A percentile compares a stretch with the other conserved stretches of the same genome.
Evolutionary conservation across 2,113 vertebrate genomes (phyloP).

Genomic region (Alouatta palliata): DNA sequence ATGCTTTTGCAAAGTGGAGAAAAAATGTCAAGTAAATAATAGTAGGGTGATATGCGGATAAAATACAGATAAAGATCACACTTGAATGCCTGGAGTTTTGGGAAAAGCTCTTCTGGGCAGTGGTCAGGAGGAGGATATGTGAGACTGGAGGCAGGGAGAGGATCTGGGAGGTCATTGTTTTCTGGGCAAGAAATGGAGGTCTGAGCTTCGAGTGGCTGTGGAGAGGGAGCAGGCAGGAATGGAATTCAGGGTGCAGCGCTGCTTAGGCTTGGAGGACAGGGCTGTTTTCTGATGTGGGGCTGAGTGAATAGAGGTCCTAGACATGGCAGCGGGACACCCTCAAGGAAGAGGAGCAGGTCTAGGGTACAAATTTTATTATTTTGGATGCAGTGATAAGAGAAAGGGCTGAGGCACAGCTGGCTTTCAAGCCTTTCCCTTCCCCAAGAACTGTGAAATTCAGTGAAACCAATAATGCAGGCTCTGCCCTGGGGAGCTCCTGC

Average conservation of each 20-base stretch:
- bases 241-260: not conserved
- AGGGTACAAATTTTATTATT: not conserved
- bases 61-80: not conserved
- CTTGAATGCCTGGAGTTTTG: not conserved
- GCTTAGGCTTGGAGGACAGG: not conserved
- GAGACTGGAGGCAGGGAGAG: not conserved
- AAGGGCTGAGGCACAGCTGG: not conserved
- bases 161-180: not conserved
- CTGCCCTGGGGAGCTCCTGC: not conserved
- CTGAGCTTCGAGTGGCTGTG: not conserved
- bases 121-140: not conserved
- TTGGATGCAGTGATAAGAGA: not conserved
- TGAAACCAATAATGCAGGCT: not conserved
- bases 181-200: slow-evolving; percentile 26
- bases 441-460: not conserved
- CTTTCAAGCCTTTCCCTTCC: not conserved
- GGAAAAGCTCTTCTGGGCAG: not conserved
- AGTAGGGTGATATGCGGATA: not conserved
- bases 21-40: not conserved
- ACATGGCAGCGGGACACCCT: not conserved
- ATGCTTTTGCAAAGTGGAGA: slow-evolving; percentile 12
- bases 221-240: not conserved
- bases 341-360: not conserved
- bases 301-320: not conserved
- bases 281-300: not conserved